phyloP scores from a whole-genome alignment of 2,797 vertebrate genomes.

The Epinephelus coioides region DNA sequence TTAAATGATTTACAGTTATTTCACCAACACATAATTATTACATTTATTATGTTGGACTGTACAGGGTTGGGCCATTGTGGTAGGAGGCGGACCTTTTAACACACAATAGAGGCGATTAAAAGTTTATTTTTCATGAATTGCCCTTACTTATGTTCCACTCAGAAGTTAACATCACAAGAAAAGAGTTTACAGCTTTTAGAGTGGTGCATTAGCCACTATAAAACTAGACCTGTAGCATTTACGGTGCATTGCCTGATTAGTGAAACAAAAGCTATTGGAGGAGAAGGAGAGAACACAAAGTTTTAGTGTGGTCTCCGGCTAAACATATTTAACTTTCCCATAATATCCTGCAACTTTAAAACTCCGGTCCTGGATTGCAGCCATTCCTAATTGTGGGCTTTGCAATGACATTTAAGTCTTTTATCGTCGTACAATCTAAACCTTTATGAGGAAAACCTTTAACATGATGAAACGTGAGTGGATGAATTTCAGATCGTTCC shows the following conservation, averaged over 20 bases:
- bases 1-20: constrained; percentile 88
- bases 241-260: constrained; percentile 15
- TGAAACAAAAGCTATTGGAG: constrained; percentile 22
- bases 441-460: constrained; percentile 57
- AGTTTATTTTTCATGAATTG: constrained; percentile 54
- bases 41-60: constrained; percentile 82
- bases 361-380: constrained; percentile 36
- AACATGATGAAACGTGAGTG: constrained; percentile 63
- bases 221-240: constrained; percentile 39
- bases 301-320: constrained; percentile 3
- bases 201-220: constrained; percentile 25
- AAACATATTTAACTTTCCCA: constrained; percentile 31
- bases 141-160: constrained; percentile 36
- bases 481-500: constrained; percentile 64
- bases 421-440: constrained; percentile 46
- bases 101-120: constrained; percentile 58
- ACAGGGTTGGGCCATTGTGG: constrained; percentile 60
- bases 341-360: constrained; percentile 41
- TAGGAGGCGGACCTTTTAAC: constrained; percentile 65
- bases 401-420: constrained; percentile 67
- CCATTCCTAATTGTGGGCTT: constrained; percentile 69
- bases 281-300: constrained; percentile 11
- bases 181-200: constrained; percentile 48
- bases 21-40: constrained; percentile 84
- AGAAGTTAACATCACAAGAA: constrained; percentile 42